Percentiles rank a stretch among this genome's conserved stretches.
Evolutionary conservation across 2,113 vertebrate genomes (phyloP).

Genomic region (Macrotus californicus): DNA sequence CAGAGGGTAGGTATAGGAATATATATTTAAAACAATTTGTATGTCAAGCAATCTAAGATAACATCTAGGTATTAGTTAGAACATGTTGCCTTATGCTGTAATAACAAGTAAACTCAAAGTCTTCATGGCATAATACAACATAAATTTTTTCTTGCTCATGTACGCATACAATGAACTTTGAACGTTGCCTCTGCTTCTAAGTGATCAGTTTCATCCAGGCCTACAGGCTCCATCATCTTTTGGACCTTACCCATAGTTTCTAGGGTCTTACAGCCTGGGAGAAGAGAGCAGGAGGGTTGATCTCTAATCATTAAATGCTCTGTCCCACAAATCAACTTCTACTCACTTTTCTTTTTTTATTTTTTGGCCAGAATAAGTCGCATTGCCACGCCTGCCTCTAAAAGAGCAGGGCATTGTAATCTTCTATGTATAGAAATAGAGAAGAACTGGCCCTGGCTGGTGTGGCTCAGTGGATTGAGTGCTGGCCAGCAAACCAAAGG

Average conservation of each 20-base stretch:
- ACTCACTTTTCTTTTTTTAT: background rate
- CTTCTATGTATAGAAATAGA: background rate
- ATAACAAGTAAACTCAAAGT: background rate
- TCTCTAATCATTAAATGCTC: background rate
- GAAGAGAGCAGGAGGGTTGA: background rate
- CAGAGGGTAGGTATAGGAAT: background rate
- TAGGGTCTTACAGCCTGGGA: background rate
- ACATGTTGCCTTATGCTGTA: background rate
- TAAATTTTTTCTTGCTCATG: background rate
- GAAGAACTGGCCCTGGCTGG: background rate
- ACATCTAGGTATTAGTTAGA: background rate
- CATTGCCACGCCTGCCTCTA: background rate
- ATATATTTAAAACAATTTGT: background rate
- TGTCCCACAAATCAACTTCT: background rate
- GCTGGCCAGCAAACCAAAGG: no score
- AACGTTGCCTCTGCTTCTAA: background rate
- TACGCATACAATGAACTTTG: background rate
- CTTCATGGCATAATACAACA: background rate
- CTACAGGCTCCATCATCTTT: background rate
- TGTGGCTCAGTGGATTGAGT: no score
- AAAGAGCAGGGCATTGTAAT: background rate
- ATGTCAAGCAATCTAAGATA: background rate
- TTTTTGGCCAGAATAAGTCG: background rate
- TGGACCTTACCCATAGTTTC: background rate
- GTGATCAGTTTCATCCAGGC: background rate